phyloP scores from a whole-genome alignment of 2,113 vertebrate species.

The Psephotus haematonotus region DNA sequence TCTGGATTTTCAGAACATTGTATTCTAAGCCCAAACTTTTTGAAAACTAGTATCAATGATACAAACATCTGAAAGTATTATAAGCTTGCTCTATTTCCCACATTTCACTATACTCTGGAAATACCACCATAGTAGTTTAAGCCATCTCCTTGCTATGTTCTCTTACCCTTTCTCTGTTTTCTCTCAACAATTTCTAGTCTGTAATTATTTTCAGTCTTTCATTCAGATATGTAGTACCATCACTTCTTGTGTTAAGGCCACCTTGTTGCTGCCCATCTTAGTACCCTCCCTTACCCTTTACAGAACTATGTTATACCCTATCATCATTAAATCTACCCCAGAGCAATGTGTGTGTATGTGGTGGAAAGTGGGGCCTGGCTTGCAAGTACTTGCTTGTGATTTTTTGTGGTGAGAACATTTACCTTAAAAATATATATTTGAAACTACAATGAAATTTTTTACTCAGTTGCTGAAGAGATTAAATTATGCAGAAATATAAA shows the following conservation, averaged over 20 bases:
- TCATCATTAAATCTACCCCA: background rate
- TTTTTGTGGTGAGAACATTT: background rate
- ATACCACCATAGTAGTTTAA: background rate
- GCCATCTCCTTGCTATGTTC: background rate
- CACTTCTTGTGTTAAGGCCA: background rate
- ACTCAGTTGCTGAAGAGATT: background rate
- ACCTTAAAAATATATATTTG: background rate
- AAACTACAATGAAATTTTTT: background rate
- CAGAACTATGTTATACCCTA: background rate
- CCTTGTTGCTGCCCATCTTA: background rate
- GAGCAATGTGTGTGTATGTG: accelerated
- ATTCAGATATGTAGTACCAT: background rate
- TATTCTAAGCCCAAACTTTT: background rate
- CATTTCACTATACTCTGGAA: background rate
- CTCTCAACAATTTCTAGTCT: background rate
- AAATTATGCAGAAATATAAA: background rate
- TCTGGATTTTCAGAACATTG: background rate
- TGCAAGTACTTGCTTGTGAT: background rate
- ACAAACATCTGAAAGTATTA: background rate
- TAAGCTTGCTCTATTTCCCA: background rate
- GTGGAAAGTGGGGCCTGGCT: background rate
- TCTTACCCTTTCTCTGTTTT: background rate
- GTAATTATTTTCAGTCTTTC: background rate
- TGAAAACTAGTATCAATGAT: background rate
- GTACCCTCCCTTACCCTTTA: background rate